Evolutionary conservation across 2,797 vertebrate genomes (phyloP).

Genomic region (Spatula versicolor): DNA sequence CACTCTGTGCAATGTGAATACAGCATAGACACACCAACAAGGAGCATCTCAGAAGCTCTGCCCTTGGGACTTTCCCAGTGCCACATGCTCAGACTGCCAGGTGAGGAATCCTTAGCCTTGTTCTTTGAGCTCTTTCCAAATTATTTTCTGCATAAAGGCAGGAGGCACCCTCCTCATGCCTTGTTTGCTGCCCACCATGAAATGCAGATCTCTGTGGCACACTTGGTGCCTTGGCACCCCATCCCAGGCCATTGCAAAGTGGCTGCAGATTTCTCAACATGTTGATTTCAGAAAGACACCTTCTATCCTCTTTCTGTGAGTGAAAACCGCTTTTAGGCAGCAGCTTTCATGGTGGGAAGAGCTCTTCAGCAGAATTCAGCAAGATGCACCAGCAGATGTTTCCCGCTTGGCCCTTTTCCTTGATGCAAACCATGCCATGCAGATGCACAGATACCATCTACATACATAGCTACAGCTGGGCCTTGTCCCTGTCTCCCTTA

Average conservation of each 20-base stretch:
- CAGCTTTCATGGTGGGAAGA: background rate
- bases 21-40: background rate
- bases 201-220: background rate
- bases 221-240: background rate
- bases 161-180: background rate
- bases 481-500: background rate
- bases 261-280: background rate
- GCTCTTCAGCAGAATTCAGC: background rate
- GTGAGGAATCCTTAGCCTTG: background rate
- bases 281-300: background rate
- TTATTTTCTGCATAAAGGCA: background rate
- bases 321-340: background rate
- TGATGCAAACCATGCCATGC: background rate
- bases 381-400: background rate
- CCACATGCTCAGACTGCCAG: background rate
- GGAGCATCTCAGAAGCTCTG: background rate
- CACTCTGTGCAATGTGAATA: background rate
- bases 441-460: background rate
- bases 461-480: background rate
- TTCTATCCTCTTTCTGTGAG: background rate
- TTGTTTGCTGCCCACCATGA: background rate
- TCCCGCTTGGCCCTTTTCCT: background rate
- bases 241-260: background rate
- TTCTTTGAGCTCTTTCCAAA: background rate
- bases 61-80: background rate